Evolutionary conservation across 2,888 invertebrate species (phyloP).

Genomic region (Nephrotoma guestfalica): DNA sequence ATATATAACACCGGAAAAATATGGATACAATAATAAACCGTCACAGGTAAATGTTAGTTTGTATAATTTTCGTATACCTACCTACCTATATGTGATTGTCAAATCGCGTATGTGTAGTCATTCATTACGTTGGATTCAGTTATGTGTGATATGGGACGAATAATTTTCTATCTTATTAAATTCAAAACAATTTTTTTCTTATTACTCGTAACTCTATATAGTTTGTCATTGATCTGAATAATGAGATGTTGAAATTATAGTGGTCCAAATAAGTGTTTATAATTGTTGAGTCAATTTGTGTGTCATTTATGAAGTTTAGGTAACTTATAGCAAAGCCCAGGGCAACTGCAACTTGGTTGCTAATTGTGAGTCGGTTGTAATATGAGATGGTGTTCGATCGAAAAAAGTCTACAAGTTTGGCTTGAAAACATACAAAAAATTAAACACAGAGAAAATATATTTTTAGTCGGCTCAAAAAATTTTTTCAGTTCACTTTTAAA

Average conservation of each 20-base stretch:
- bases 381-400: no score
- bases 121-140: not conserved
- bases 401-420: no score
- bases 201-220: not conserved
- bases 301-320: no score
- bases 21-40: not conserved
- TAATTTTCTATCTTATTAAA: not conserved
- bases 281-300: no score
- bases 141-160: not conserved
- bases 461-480: no score
- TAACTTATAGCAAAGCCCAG: no score
- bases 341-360: no score
- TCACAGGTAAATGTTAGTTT: constrained; percentile 3
- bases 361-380: no score
- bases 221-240: not conserved
- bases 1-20: not conserved
- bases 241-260: not conserved
- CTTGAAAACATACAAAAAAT: no score
- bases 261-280: not conserved
- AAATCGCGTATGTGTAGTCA: not conserved
- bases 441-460: no score
- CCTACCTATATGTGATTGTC: not conserved
- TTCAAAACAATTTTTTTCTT: not conserved
- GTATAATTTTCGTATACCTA: not conserved
- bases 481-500: no score